Evolutionary conservation across 2,797 vertebrate genomes (phyloP), one percentile per base, ranked within the genome.

Genomic region (Carapus acus): DNA sequence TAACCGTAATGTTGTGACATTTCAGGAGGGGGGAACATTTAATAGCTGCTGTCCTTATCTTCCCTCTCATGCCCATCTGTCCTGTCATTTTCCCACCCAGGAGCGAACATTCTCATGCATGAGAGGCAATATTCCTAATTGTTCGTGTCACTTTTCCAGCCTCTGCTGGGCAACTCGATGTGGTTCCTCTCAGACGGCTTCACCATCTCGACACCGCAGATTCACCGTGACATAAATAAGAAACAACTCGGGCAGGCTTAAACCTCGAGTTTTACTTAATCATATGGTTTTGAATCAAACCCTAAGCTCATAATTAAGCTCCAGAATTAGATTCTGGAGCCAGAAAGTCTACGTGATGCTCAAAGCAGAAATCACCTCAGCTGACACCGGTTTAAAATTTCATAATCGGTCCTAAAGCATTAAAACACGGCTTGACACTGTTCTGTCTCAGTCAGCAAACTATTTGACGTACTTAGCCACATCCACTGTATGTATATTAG

Each of bases 11-110:
- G 52, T 69, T 59, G 46, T 58, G 72, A 64, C n/a, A 45, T 76
- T 74, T 67, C 69, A 54, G 76, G 67, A 71, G 41, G 62, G 19
- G n/a, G 45, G 56, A 72, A 69, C 75, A 80, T 57, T 19, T 49
- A 63, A 45, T 54, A 69, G 50, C 58, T 61, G 55, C 69, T 56
- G 58, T 66, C 71, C n/a, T 62, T n/a, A 17, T 75, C 71, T 71
- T 36, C 11, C 13, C 34, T 3, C 34, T 15, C 13, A 36, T 15
- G 14, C 2, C 5, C 5, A 66, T 68, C 55, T 62, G 69, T 71
- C 58, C 60, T 44, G 47, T 59, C 42, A 54, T 55, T 60, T 45
- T 53, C 51, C n/a, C 58, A 45, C 6, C 44, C 15, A 14, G 48
- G 71, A 64, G 71, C 52, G 56, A 54, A 59, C 34, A 43, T 7